Conservation (phyloP, 2,113 vertebrate species). For the Scomber japonicus region DNA sequence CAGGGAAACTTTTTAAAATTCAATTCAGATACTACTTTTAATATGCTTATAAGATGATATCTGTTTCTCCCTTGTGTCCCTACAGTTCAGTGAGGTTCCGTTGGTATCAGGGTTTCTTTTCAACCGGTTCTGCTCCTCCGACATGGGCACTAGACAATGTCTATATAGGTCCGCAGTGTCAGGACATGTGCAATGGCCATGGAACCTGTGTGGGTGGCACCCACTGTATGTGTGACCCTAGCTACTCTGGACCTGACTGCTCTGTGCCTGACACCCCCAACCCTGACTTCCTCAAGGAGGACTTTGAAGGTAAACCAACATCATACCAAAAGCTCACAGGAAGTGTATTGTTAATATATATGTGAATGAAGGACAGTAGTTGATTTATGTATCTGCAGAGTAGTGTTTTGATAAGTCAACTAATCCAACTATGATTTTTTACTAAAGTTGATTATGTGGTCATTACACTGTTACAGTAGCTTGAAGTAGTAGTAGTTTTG, state of each 20-base stretch:
- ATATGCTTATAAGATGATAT: background rate
- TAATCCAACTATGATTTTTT: background rate
- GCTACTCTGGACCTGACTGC: conserved; percentile 93
- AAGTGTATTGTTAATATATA: background rate
- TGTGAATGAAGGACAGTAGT: background rate
- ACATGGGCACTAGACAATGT: conserved; percentile 97
- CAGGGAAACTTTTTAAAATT: background rate
- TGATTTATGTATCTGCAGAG: background rate
- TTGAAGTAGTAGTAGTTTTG: too few species aligned
- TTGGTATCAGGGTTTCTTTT: conserved; percentile 98
- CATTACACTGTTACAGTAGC: too few species aligned
- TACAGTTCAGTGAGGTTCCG: conserved; percentile 94
- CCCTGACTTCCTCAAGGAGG: conserved; percentile 96
- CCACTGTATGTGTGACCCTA: conserved; percentile 92
- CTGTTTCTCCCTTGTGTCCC: background rate
- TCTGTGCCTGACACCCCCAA: conserved; percentile 92
- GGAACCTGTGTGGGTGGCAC: conserved; percentile 93
- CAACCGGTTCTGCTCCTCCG: conserved; percentile 89
- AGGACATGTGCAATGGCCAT: conserved; percentile 96
- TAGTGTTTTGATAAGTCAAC: conserved; percentile 1
- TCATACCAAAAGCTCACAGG: conserved; percentile 5
- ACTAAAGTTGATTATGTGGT: background rate
- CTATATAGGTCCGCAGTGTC: conserved; percentile 96
- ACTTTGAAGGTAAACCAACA: conserved; percentile 94
- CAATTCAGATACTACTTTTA: background rate